phyloP scores from a whole-genome alignment of 2,888 invertebrate species.

The Panopea generosa region DNA sequence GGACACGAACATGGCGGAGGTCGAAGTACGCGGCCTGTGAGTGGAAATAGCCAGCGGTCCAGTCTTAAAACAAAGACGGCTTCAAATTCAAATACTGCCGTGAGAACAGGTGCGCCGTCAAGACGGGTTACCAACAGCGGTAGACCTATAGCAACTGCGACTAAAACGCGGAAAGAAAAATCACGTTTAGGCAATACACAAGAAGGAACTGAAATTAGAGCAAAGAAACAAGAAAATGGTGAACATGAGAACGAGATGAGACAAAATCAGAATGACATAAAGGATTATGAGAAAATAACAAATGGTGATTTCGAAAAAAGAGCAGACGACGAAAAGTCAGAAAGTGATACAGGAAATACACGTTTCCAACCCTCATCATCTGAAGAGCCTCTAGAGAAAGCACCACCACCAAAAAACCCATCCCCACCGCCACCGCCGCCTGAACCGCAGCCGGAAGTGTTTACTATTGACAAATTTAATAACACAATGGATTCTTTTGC shows the following conservation, averaged over 20 bases:
- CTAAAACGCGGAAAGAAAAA: background rate
- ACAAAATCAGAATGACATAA: background rate
- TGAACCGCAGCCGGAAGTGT: conserved; percentile 58
- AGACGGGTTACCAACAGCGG: background rate
- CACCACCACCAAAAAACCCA: background rate
- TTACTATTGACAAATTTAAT: conserved; percentile 70
- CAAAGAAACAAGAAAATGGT: background rate
- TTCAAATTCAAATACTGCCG: background rate
- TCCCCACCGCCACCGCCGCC: conserved; percentile 27
- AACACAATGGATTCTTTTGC: conserved; percentile 66
- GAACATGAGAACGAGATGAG: conserved; percentile 9
- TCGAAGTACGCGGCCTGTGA: background rate
- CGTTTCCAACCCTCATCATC: conserved; percentile 5
- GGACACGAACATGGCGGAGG: background rate
- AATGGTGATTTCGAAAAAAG: background rate
- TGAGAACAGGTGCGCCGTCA: background rate
- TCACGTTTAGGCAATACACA: conserved; percentile 5
- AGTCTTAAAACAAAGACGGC: background rate
- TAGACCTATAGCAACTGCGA: background rate
- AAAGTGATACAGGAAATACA: conserved; percentile 1
- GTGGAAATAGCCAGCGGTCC: background rate
- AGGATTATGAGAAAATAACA: background rate
- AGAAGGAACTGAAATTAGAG: background rate
- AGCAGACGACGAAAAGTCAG: background rate
- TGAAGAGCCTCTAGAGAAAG: background rate